Evolutionary conservation across 2,797 vertebrate genomes (phyloP), one percentile per base, ranked within the genome.

Genomic region (Enteromius trimaculatus): DNA sequence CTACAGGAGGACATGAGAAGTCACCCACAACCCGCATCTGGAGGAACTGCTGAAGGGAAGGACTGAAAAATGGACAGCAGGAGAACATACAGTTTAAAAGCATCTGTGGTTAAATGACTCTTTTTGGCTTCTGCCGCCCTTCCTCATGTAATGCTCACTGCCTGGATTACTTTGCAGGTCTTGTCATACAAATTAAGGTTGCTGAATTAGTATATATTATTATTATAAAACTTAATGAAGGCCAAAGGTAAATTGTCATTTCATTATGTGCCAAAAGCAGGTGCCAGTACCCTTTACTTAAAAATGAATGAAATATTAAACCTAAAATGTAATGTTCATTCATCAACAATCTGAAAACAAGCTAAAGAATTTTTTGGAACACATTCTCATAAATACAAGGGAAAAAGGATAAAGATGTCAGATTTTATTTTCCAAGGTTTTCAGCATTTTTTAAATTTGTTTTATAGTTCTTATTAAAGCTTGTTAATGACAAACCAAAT

Each of bases 191-290:
- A 49, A 69, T 53, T 55, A 10, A 64, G 66, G 29, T 81, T 64
- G 62, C 21, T 31, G 47, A 72, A 62, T 60, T 3, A 11, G 1
- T 77, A 77, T 37, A 70, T 42, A 19, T 29, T 66, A 14, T 72
- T 53, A 1, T 66, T 51, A 49, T 10, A 44, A 31, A 26, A 13
- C 21, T n/a, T 74, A 42, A 72, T 82, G 34, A 77, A 80, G 69
- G 81, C 84, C 31, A 81, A 81, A 72, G 47, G 44, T 80, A 55
- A 77, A 49, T 78, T 78, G 1, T 55, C 84, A 75, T 72, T 70
- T 84, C 68, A 76, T 81, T 10, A 83, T 66, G 81, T 87, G 88
- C 88, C 86, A 86, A 80, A 85, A 47, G 74, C 74, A 84, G 64
- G 76, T 82, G 77, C 78, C 83, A 82, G 71, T 79, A 62, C 44